Evolutionary conservation across 1,140 invertebrate genomes (phyloP), one percentile per base, ranked within the genome.

Genomic region (Eueides isabella): DNA sequence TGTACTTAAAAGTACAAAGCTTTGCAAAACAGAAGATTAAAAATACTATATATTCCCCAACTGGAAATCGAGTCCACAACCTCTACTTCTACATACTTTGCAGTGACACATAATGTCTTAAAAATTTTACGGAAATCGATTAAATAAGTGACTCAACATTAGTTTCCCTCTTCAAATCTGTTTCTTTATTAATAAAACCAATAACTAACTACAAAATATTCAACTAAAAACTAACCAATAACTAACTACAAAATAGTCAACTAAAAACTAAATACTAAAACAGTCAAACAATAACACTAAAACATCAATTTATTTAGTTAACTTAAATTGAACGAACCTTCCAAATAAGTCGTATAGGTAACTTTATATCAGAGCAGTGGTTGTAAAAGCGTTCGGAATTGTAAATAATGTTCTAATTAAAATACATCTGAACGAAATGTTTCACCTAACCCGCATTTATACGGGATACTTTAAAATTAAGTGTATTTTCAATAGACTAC

Each of bases 371-470:
- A 11, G 48, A 23, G 19, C 5, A 26, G 48, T 55, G 48, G 2
- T 9, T 55, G 48, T 55, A 12, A 12, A 44, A 14, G 48, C 48
- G 48, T 19, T 55, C 48, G 48, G 48, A 55, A 55, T 55, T 55
- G 48, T 26, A 55, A 55, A 55, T 55, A 55, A 55, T 55, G 48
- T 26, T 55, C 23, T 55, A 55, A 55, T 55, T 26, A 55, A 55
- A 26, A 55, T 55, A n/a, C 23, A 55, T 12, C 48, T 23, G 48
- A 11, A 55, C 48, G n/a, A 26, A 55, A 55, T 55, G 19, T 26
- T 55, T 55, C 48, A 55, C 48, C 19, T 55, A 55, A 26, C 23
- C 48, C 41, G 16, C 41, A 16, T 44, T 44, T 44, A 44, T 19
- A n/a, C 16, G 41, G 19, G n/a, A 19, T 23, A 7, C 48, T 23